phyloP scores from a whole-genome alignment of 2,113 vertebrate genomes.

The Andinoacara biseriatus region DNA sequence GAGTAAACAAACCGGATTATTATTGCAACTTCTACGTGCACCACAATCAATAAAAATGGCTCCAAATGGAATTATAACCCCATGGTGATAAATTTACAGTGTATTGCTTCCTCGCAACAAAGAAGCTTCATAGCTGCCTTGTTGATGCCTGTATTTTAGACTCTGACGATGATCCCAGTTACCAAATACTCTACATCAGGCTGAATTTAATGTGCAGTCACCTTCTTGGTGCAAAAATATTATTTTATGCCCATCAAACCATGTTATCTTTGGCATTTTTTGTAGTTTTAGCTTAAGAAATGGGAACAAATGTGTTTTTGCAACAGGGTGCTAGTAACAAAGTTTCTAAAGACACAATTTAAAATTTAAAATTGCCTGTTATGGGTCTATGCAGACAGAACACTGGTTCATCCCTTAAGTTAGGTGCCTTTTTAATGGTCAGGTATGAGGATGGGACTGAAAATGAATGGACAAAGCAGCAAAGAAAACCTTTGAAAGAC shows the following conservation, averaged over 20 bases:
- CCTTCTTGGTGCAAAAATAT: neutral
- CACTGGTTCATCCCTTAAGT: neutral
- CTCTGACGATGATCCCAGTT: neutral
- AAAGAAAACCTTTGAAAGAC: no score
- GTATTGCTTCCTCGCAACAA: neutral
- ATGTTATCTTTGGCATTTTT: neutral
- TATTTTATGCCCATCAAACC: neutral
- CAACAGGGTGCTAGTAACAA: fast-evolving
- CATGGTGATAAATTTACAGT: neutral
- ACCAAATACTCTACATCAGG: no score
- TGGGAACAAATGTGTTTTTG: neutral
- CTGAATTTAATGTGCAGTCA: neutral
- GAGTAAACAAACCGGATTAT: neutral
- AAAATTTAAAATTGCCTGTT: neutral
- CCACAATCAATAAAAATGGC: neutral
- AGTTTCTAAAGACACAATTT: no score
- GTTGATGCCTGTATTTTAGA: fast-evolving
- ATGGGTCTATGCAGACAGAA: neutral
- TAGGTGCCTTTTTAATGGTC: no score
- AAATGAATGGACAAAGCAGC: no score
- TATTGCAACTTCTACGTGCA: neutral
- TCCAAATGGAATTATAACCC: no score
- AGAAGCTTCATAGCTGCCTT: neutral
- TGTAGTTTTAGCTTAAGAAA: neutral
- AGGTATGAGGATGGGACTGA: no score